Base-by-base conservation (phyloP, 2,797 vertebrate species). In the Galago senegalensis region DNA sequence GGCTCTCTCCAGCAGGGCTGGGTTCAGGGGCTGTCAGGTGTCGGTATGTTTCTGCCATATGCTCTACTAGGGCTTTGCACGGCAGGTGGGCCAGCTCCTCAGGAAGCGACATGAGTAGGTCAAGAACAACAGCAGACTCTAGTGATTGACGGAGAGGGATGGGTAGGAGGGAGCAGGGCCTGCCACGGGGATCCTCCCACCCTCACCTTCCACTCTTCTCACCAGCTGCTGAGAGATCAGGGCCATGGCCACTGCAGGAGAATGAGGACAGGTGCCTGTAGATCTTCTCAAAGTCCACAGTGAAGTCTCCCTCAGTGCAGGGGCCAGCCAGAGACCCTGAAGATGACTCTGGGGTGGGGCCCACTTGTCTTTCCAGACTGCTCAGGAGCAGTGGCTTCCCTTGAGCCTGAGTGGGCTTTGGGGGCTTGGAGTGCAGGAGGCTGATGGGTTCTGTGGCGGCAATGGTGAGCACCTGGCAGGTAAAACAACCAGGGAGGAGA, bases 241-340 rank as follows among this genome's bases (percentile, higher is more conserved):
- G 98, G 21, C 94, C 93, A 14, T 53, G 91, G 77, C 87, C 86
- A 29, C 96, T 96, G 37, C 91, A 93, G 72, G 96, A 97, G n/a
- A 91, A 23, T 18, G 92, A 96, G 0, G 98, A 98, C 16, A 98
- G 94, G 61, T 98, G 98, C 63, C 97, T 98, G 89, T 98, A 98
- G 84, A 98, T 98, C 40, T 98, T 98, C 92, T 98, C 98, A 31
- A 98, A 98, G 87, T 98, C 98, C 72, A 98, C 95, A 0, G 69
- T 8, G 0, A 98, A 87, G 46, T 92, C 94, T 65, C 25, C 92
- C 43, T 46, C n/a, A 11, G 46, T 21, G 12, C 72, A 61, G 27
- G 83, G 27, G 14, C 72, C 79, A 43, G 49, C 7, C 20, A 20
- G 49, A 49, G 77, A 34, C 46, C 37, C 43, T 1, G 53, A 2